Evolutionary conservation across 2,113 vertebrate species (phyloP), one percentile per base, ranked within the genome.

Genomic region (Butorides virescens): DNA sequence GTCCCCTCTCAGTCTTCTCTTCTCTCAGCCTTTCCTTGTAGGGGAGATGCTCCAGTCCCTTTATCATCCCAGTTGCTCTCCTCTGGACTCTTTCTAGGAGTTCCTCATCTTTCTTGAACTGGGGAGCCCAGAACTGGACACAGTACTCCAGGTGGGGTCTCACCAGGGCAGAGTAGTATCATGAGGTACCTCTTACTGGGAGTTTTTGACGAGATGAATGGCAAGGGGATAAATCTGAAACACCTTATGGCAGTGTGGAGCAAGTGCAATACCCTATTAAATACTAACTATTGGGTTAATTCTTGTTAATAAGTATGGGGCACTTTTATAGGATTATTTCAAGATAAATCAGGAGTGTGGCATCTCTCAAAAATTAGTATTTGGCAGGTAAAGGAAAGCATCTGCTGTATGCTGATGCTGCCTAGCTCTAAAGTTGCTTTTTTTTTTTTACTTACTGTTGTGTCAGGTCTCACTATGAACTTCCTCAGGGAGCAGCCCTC

Each of bases 181-280:
- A 10, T 8, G 12, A 0, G 1, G 47, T 55, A 10, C 34, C 9
- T 53, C 9, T 36, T 52, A 7, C 15, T 34, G 16, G 44, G 37
- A 53, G 20, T 18, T 61, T 75, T 63, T 67, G 17, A 34, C 37
- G 23, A 8, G 50, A 17, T 59, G 46, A 9, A 5, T 10, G n/a
- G 10, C 23, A 29, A 32, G 27, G 21, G 14, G 25, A 30, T 68
- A 67, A 67, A 62, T 56, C 39, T 36, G 27, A 62, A 89, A 44
- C 1, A 5, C 32, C n/a, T 55, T 25, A 22, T 7, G 36, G 22
- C 27, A 49, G 59, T 1, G 13, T 22, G 53, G 26, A 66, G 13
- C 22, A 34, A 0, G 1, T 53, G 44, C 9, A 21, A 29, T 53
- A 47, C 44, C 8, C 2, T 36, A 14, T 58, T 59, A 58, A 71